Evolutionary conservation across 1,140 invertebrate genomes (phyloP), one percentile per base, ranked within the genome.

Genomic region (Pseudoatta argentina): DNA sequence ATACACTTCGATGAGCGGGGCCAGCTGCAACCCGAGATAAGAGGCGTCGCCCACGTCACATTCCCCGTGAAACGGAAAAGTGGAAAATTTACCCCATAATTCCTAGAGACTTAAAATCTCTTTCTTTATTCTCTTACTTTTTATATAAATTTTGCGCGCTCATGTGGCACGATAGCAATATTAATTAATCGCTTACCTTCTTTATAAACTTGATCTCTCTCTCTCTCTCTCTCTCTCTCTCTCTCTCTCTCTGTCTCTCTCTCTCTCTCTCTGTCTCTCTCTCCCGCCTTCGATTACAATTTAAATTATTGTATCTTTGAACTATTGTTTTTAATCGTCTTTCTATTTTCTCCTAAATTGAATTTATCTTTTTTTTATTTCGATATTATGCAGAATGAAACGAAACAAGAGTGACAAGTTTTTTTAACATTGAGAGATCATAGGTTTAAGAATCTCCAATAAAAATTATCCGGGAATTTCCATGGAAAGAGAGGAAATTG

Each of bases 21-120:
- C 67, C 91, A 92, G 88, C 93, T 94, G 93, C 86, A 86, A 77
- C 81, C 57, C 21, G 86, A 89, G 93, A 94, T 94, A 94, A 94
- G 93, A 88, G 79, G 86, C 34, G 39, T 61, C 67, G 79, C 63
- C 76, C 48, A 83, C 86, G 51, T 82, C 79, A 76, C 21, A 16
- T 85, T 89, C 57, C 51, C 61, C 73, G 27, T 57, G 79, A 73
- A 83, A 75, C 30, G 55, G 66, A 69, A 16, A 21, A 21, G 24
- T 55, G 34, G 64, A 66, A 66, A 66, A 61, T 75, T 83, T 75
- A 75, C 27, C 79, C 44, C 55, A 61, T 48, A 61, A 83, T 34
- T 83, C 67, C 51, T 12, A 16, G 3, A 7, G 21, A 48, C 14
- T 64, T 67, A 55, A 57, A 21, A 4, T 2, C 18, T 69, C 64